Conservation (phyloP, 2,113 vertebrate species). For the Leptodactylus fuscus region DNA sequence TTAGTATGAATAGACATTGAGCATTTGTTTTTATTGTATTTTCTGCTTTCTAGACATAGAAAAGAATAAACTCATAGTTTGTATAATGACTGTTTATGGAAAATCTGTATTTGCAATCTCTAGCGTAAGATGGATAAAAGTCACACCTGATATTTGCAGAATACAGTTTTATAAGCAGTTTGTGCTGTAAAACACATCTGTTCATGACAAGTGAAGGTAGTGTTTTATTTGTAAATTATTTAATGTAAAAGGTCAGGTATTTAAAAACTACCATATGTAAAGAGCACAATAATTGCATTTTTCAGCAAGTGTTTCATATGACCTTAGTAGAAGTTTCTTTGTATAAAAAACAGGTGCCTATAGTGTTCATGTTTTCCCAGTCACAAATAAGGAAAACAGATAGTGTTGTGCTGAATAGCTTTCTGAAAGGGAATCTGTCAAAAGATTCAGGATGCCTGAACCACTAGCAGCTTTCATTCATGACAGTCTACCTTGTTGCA, state of each 20-base stretch:
- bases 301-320: slow-evolving; percentile 57
- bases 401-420: slow-evolving; percentile 1
- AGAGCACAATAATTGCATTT: slow-evolving; percentile 54
- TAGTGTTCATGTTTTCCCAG: neutral
- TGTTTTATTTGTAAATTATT: slow-evolving; percentile 59
- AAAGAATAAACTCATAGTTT: neutral
- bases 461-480: no score
- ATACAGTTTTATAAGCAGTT: slow-evolving; percentile 50
- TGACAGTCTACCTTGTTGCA: no score
- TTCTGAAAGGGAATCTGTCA: neutral
- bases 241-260: slow-evolving; percentile 50
- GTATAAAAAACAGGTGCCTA: slow-evolving; percentile 54
- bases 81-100: neutral
- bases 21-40: neutral
- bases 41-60: neutral
- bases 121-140: neutral
- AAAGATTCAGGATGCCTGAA: no score
- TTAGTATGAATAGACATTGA: neutral
- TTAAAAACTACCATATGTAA: slow-evolving; percentile 58
- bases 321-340: slow-evolving; percentile 39
- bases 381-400: neutral
- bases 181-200: slow-evolving; percentile 53
- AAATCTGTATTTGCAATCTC: slow-evolving; percentile 18
- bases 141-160: slow-evolving; percentile 55
- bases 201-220: slow-evolving; percentile 53